Base-by-base conservation (phyloP, 2,888 invertebrate genomes). In the Rotaria magnacalcarata region DNA sequence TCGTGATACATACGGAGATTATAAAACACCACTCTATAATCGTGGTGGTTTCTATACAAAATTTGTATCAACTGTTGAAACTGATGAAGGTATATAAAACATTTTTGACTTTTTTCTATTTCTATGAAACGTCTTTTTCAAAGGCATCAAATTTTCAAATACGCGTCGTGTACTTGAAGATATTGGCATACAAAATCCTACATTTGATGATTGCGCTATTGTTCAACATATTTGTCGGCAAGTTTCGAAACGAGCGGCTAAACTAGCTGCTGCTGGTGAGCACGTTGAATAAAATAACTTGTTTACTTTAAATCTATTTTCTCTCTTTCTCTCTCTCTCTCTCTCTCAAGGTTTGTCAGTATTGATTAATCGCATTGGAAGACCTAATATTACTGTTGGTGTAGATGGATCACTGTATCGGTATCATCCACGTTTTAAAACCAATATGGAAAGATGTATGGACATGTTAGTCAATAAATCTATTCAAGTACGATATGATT, bases 331-430 rank as follows among this genome's bases (percentile, higher is more conserved):
- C 14, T 11, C 8, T 11, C 16, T 21, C 21, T 54, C 0, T 54
- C 3, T 54, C 21, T 6, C 21, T 54, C 54, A 54, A 34, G 86
- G 86, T 47, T 90, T 92, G 86, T 95, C 97, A 14, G 94, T 94
- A 80, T 93, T 99, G 84, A 93, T 99, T 88, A 95, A 96, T 91
- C 95, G 95, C 92, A 96, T 98, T 94, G 93, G 93, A 87, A 94
- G 95, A 90, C 94, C 95, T 27, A 93, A 93, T 88, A 95, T 96
- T 87, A 96, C 96, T 14, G 95, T 98, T 86, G 98, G 96, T 88
- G 95, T 98, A 89, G 98, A 98, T 92, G 97, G 97, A 88, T 96
- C 96, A 87, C 95, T 98, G 41, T 98, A 96, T 92, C 93, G 97
- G 89, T 96, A 95, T 93, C 97, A 98, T 92, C 97, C 97, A 14